Percentiles rank a stretch among this genome's conserved stretches.
Evolutionary conservation across 2,888 invertebrate genomes (phyloP).

Genomic region (Lymantria monacha): DNA sequence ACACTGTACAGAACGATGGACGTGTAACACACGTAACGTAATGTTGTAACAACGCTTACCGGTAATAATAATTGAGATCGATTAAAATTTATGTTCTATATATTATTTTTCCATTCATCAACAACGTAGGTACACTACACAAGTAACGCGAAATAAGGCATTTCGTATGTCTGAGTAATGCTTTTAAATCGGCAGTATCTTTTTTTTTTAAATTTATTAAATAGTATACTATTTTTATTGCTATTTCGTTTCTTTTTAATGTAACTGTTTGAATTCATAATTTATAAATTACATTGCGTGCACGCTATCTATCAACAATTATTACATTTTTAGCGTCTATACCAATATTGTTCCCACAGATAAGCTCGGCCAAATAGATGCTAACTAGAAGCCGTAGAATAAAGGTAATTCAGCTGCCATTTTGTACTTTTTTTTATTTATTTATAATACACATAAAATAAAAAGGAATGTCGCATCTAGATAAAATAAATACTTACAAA

Average conservation of each 20-base stretch:
- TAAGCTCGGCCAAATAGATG: constrained; percentile 73
- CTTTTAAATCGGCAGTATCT: constrained; percentile 12
- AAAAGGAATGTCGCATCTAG: constrained; percentile 51
- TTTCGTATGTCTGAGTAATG: constrained; percentile 61
- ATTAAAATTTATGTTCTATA: constrained; percentile 70
- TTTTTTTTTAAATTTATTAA: too few relatives aligned
- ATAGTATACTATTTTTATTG: constrained; percentile 15
- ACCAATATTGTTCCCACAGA: constrained; percentile 76
- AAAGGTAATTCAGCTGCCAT: constrained; percentile 67
- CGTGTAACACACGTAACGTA: constrained; percentile 48
- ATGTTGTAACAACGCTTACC: constrained; percentile 68
- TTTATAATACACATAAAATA: constrained; percentile 31
- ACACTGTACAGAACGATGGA: constrained; percentile 48
- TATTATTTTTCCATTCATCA: constrained; percentile 64
- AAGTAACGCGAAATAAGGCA: constrained; percentile 81
- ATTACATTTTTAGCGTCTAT: constrained; percentile 45
- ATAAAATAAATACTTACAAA: constrained; percentile 45
- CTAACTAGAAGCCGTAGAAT: constrained; percentile 45
- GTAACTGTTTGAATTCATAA: constrained; percentile 43
- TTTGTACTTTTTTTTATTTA: constrained; percentile 63
- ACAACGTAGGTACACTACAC: constrained; percentile 73
- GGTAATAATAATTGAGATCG: constrained; percentile 73
- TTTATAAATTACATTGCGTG: constrained; percentile 48
- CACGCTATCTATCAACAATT: constrained; percentile 46
- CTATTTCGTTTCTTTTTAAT: constrained; percentile 27